Conservation (phyloP, 2,797 vertebrate genomes). For the Rhabdomys pumilio region DNA sequence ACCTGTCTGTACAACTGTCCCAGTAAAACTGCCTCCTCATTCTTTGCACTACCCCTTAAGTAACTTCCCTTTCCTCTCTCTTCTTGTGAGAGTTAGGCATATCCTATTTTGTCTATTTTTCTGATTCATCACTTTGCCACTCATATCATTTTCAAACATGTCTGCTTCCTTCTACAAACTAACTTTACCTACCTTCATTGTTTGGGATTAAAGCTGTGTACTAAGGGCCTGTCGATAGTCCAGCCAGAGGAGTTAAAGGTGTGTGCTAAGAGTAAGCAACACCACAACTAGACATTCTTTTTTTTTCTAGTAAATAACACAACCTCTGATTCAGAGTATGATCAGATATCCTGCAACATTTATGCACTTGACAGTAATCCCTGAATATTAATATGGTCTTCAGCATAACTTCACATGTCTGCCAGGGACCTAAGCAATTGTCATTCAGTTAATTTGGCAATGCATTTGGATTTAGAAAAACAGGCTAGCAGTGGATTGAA, state of each 20-base stretch:
- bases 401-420: constrained; percentile 31
- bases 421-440: neutral
- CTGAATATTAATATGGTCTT: constrained; percentile 55
- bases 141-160: neutral
- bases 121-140: neutral
- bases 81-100: neutral
- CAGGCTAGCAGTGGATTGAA: constrained; percentile 3
- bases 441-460: neutral
- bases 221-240: neutral
- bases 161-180: neutral
- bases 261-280: neutral
- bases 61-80: neutral
- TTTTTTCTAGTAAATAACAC: neutral
- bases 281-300: neutral
- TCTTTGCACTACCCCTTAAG: neutral
- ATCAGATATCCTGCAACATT: neutral
- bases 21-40: neutral
- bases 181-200: neutral
- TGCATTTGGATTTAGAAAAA: constrained; percentile 60
- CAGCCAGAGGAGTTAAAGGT: neutral
- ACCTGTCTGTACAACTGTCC: neutral
- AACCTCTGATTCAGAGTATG: neutral
- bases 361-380: constrained; percentile 16
- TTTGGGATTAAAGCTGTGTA: neutral
- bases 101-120: neutral